phyloP scores from a whole-genome alignment of 2,888 invertebrate genomes.

The Campoplex capitator region DNA sequence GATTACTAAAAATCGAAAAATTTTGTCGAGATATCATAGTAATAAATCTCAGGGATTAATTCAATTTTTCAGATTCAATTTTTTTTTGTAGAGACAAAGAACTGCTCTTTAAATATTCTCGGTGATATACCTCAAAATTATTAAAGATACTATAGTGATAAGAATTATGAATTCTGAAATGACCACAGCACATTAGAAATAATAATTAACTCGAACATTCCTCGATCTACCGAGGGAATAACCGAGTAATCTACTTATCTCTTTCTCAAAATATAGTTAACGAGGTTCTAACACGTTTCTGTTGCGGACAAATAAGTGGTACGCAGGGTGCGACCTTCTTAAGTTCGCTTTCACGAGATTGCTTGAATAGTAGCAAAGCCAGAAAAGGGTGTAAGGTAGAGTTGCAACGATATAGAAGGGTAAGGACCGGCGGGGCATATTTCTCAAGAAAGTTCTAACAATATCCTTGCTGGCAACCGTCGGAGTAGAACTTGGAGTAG shows the following conservation, averaged over 20 bases:
- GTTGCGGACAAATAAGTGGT: slow-evolving; percentile 30
- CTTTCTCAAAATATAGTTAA: slow-evolving; percentile 32
- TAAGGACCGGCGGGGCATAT: slow-evolving; percentile 60
- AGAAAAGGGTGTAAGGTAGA: slow-evolving; percentile 42
- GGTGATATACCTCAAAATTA: neutral
- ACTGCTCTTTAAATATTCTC: neutral
- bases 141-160: neutral
- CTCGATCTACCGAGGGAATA: neutral
- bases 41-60: no score
- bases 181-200: neutral
- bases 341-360: slow-evolving; percentile 47
- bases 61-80: no score
- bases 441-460: slow-evolving; percentile 69
- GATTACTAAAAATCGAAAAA: no score
- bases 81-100: no score
- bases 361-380: slow-evolving; percentile 50
- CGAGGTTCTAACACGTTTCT: slow-evolving; percentile 20
- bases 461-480: slow-evolving; percentile 65
- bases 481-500: slow-evolving; percentile 65
- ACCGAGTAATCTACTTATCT: neutral
- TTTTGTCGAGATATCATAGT: no score
- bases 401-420: slow-evolving; percentile 33
- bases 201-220: neutral
- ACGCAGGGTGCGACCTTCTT: slow-evolving; percentile 7
- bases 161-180: neutral